These are phyloP conservation scores for Glyptemys insculpta DNA, from an alignment of 2,797 vertebrate species.

Conservation along the genomic window DNA sequence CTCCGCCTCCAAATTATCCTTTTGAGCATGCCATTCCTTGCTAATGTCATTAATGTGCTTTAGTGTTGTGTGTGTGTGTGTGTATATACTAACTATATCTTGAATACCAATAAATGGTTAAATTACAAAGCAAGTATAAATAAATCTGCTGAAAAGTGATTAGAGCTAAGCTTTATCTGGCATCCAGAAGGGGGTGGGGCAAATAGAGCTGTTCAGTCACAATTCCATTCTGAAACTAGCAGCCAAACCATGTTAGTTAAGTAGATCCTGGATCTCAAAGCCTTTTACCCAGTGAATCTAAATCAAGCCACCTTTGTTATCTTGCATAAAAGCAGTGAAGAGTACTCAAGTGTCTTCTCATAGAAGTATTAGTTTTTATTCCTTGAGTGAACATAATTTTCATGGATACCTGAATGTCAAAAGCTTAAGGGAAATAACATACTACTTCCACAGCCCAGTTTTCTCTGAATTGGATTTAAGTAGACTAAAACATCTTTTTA, in stretches of 20 bases:
- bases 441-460: background rate
- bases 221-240: background rate
- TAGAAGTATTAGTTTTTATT: background rate
- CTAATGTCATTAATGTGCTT: background rate
- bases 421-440: background rate
- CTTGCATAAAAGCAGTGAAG: background rate
- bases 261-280: background rate
- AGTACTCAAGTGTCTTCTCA: background rate
- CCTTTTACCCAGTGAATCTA: background rate
- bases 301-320: background rate
- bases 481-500: background rate
- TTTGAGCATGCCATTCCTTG: background rate
- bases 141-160: background rate
- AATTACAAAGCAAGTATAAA: background rate
- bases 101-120: background rate
- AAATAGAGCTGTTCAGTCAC: background rate
- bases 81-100: background rate
- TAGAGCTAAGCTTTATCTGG: background rate
- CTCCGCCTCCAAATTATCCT: background rate
- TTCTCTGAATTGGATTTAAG: background rate
- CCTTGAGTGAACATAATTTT: background rate
- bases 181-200: background rate
- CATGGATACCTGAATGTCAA: no score
- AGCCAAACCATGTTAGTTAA: background rate
- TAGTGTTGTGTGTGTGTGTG: background rate